Conservation (phyloP, 2,797 vertebrate genomes). For the Sphenopsis melanotis region DNA sequence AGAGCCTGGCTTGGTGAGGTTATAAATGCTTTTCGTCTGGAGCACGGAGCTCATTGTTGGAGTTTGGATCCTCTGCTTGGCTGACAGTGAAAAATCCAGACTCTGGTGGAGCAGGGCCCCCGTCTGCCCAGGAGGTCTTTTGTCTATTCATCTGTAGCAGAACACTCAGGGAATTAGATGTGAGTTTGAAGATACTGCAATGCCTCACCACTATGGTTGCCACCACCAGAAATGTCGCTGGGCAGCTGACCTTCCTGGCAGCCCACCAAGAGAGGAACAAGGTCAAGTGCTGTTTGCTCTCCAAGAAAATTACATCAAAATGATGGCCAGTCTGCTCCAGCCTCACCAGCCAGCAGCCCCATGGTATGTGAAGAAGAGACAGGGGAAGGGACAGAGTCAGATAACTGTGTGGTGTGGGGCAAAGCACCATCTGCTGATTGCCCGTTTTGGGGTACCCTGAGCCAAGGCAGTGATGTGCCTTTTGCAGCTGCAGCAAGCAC, state of each 20-base stretch:
- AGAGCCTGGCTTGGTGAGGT: constrained; percentile 65
- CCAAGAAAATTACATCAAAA: not conserved
- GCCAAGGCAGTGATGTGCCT: not conserved
- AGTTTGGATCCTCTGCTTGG: constrained; percentile 54
- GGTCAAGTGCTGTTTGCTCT: constrained; percentile 13
- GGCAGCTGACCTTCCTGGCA: not conserved
- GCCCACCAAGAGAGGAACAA: not conserved
- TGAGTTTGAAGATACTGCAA: not conserved
- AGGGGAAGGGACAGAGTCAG: not conserved
- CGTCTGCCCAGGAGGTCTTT: constrained; percentile 32
- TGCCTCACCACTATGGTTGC: not conserved
- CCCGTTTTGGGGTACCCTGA: not conserved
- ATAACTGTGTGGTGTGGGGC: not conserved
- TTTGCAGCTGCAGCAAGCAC: not conserved
- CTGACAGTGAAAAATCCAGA: constrained; percentile 69
- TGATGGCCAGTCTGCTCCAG: not conserved
- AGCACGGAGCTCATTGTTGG: constrained; percentile 65
- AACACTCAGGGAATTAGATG: constrained; percentile 22
- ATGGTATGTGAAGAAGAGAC: not conserved
- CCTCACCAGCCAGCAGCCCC: not conserved
- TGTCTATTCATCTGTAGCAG: constrained; percentile 45
- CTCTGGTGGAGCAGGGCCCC: constrained; percentile 21
- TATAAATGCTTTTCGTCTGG: constrained; percentile 72
- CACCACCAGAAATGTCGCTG: not conserved
- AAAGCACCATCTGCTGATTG: not conserved